These are phyloP conservation scores for Canis aureus DNA, from an alignment of 2,113 vertebrate species.

Conservation along the genomic window DNA sequence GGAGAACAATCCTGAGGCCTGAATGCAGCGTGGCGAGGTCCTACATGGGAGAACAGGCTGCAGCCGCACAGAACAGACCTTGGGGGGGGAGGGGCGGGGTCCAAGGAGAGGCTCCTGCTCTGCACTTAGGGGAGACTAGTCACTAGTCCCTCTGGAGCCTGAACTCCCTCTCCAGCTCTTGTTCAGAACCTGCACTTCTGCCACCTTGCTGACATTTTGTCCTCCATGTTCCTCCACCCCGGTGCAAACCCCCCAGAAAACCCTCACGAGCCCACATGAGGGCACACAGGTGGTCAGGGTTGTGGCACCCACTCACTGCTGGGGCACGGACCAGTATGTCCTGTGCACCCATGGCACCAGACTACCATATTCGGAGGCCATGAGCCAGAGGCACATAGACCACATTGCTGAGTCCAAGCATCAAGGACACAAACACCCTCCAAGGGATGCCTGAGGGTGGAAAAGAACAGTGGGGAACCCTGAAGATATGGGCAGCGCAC, in stretches of 20 bases:
- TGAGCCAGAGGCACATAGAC: not conserved
- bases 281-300: no score
- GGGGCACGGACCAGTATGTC: fast-evolving
- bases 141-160: not conserved
- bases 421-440: not conserved
- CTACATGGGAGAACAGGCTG: not conserved
- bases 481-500: not conserved
- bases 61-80: not conserved
- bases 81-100: fast-evolving
- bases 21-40: not conserved
- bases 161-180: not conserved
- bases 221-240: not conserved
- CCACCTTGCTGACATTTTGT: not conserved
- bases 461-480: no score
- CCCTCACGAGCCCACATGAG: not conserved
- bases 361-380: fast-evolving
- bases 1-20: not conserved
- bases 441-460: not conserved
- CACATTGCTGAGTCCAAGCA: not conserved
- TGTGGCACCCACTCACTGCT: not conserved
- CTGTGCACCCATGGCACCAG: fast-evolving
- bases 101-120: not conserved
- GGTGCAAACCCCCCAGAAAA: not conserved
- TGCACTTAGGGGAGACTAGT: not conserved
- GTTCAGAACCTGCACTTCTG: not conserved